Evolutionary conservation across 2,797 vertebrate species (phyloP), one percentile per base, ranked within the genome.

Genomic region (Chelonia mydas): DNA sequence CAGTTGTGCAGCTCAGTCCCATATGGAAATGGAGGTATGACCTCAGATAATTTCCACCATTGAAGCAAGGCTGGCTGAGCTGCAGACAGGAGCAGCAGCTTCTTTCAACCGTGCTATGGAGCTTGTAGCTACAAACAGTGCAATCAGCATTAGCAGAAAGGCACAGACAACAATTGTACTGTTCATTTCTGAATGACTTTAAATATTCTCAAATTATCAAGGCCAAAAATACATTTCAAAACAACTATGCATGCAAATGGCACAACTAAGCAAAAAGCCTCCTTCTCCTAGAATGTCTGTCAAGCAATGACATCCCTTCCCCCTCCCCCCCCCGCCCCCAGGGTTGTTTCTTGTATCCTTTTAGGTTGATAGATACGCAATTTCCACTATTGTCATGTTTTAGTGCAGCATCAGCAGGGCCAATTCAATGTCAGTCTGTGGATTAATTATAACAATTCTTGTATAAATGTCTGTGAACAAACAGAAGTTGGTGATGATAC

Each of bases 381-480:
- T 86, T 84, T 68, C n/a, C 27, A 23, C 49, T 87, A 27, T 94
- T 19, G 83, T 88, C 81, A 77, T 17, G 81, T n/a, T 90, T 54
- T 94, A 92, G 93, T 93, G 87, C 96, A 94, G 93, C 81, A 91
- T 49, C 96, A 94, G 82, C 96, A 97, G 96, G 95, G 96, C 96
- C 96, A 92, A 96, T 97, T 76, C 90, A 81, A 84, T 97, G 93
- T 94, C 95, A 91, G 94, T 96, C 96, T 97, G 96, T 31, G 82
- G 94, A 97, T 94, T 95, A 96, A 97, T 97, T 97, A 97, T 96
- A 47, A 94, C 84, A 92, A 83, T 1, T 65, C 96, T 97, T 97
- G 97, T 95, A 97, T 97, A 97, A 97, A 97, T 96, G 97, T 97
- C 97, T 97, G 96, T 93, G 97, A 96, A 97, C 94, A 96, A 96